phyloP scores from a whole-genome alignment of 2,113 vertebrate genomes.

The Danionella cerebrum region DNA sequence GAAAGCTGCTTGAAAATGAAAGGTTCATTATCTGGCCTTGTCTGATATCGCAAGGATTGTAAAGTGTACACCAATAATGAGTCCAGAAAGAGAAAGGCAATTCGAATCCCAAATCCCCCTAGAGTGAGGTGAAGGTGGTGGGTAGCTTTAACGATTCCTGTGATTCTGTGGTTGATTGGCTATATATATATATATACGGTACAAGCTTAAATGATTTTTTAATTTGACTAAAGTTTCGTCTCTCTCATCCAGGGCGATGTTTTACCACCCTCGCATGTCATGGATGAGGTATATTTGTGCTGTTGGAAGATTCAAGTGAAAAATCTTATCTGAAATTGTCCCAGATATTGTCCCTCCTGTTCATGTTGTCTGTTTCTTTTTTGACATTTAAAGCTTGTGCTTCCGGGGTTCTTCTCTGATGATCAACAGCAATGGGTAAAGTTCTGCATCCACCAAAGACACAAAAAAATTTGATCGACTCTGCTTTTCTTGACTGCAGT shows the following conservation, averaged over 20 bases:
- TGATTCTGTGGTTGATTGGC: no score
- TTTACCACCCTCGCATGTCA: conserved; percentile 30
- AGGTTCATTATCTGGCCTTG: no score
- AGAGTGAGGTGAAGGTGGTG: no score
- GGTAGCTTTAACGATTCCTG: no score
- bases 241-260: conserved; percentile 20
- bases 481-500: no score
- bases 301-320: not conserved
- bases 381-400: conserved; percentile 63
- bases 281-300: conserved; percentile 40
- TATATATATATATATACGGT: no score
- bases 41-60: no score
- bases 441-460: not conserved
- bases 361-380: conserved; percentile 10
- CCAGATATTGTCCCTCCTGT: not conserved
- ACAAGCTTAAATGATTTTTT: no score
- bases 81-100: no score
- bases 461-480: not conserved
- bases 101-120: no score
- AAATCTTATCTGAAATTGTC: not conserved
- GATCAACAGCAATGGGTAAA: conserved; percentile 77
- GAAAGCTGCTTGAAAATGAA: no score
- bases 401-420: conserved; percentile 67
- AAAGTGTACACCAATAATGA: no score
- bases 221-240: not conserved